These are phyloP conservation scores for Poecilia gillii DNA, from an alignment of 2,797 vertebrate species.

Conservation along the genomic window DNA sequence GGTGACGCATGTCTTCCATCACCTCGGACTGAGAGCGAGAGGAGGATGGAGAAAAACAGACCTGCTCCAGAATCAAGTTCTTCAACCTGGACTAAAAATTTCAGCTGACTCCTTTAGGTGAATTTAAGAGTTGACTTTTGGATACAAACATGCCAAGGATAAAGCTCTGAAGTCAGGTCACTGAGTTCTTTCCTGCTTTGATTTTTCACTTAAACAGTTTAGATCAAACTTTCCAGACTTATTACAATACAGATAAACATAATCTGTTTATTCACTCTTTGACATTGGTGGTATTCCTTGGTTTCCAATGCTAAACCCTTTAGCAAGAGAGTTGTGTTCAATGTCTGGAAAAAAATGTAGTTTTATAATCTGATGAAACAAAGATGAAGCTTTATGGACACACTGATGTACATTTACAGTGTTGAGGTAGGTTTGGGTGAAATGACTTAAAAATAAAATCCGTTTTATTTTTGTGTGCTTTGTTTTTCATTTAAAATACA, in stretches of 20 bases:
- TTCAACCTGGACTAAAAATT: background rate
- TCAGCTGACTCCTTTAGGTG: background rate
- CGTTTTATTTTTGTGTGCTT: too few species aligned
- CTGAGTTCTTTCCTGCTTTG: background rate
- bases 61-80: background rate
- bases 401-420: accelerated
- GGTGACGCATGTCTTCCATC: background rate
- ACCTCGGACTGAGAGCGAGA: background rate
- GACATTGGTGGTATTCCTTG: background rate
- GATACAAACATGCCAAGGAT: background rate
- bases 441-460: too few species aligned
- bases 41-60: background rate
- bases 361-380: background rate
- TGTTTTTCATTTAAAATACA: too few species aligned
- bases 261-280: background rate
- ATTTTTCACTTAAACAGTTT: background rate
- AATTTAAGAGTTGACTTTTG: background rate
- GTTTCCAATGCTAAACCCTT: background rate
- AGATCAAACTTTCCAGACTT: background rate
- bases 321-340: background rate
- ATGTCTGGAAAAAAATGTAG: too few species aligned
- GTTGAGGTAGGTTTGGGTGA: background rate
- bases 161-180: background rate
- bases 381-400: background rate
- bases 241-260: background rate